phyloP scores from a whole-genome alignment of 2,113 vertebrate species.

The Elachura formosa region DNA sequence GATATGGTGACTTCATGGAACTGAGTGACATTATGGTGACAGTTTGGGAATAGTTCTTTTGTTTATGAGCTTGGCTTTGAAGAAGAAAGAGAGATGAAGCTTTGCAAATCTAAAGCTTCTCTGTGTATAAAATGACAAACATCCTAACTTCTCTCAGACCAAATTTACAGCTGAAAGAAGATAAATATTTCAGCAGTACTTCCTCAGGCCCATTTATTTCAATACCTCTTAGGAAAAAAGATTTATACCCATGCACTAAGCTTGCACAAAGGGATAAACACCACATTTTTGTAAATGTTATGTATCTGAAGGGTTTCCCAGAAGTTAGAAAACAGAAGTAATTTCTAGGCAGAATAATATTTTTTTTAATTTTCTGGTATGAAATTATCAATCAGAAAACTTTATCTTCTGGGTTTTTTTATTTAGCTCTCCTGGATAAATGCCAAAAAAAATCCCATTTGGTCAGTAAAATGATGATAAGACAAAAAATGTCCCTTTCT shows the following conservation, averaged over 20 bases:
- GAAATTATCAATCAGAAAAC: neutral
- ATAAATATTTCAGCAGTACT: neutral
- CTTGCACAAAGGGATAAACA: neutral
- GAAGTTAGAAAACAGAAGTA: neutral
- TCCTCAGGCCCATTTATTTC: neutral
- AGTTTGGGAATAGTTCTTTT: conserved; percentile 3
- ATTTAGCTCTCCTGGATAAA: neutral
- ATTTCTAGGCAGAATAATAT: neutral
- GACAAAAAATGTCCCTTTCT: neutral
- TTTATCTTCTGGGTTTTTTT: neutral
- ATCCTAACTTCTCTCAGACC: neutral
- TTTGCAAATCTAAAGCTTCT: neutral
- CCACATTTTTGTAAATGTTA: neutral
- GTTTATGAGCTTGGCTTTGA: neutral
- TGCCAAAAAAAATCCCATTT: neutral
- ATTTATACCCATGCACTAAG: neutral
- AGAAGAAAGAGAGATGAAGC: neutral
- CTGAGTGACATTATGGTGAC: neutral
- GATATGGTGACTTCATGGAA: neutral
- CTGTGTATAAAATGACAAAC: neutral
- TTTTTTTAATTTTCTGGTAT: neutral
- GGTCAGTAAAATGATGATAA: neutral
- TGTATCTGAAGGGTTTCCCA: neutral
- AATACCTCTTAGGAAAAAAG: neutral
- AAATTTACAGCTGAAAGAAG: neutral